Evolutionary conservation across 2,888 invertebrate species (phyloP), one percentile per base, ranked within the genome.

Genomic region (Cacoxenus indagator): DNA sequence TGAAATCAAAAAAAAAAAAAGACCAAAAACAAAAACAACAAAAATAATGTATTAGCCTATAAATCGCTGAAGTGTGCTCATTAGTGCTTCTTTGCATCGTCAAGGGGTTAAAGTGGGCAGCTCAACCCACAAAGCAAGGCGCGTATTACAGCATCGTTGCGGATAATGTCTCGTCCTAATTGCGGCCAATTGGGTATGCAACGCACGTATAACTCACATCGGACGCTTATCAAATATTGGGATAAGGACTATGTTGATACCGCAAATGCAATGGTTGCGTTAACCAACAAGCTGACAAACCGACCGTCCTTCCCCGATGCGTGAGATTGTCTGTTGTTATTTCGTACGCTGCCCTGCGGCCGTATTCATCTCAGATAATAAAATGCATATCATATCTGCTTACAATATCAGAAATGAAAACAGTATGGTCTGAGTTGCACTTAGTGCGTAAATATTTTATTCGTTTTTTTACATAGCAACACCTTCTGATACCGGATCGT

Each of bases 1-100:
- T 54, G 26, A 61, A 71, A 67, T 72, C 76, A 74, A 72, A 69
- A 72, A 72, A 70, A 68, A 72, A 61, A 26, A 61, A 48, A 65
- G n/a, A 51, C 8, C 17, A 45, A 24, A 26, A 29, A 48, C 65
- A 57, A 59, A 22, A 24, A 22, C 14, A 22, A 3, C 9, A 26
- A 27, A 46, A 17, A 27, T 48, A 29, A n/a, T n/a, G n/a, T 45
- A 46, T 17, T 22, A 19, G 14, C 64, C 17, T 19, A n/a, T n/a
- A 72, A 72, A 69, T 74, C 75, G 73, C 70, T 78, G 75, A 75
- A 80, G 79, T 79, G 80, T 74, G 76, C 78, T 78, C 80, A 78
- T 79, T 79, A 79, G 78, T 73, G 70, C 70, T 64, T 64, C 43
- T 66, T 24, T 29, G 66, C 46, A 43, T 43, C 45, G n/a, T n/a